Base-by-base conservation (phyloP, 2,888 invertebrate genomes). In the Aphodius sticticus region DNA sequence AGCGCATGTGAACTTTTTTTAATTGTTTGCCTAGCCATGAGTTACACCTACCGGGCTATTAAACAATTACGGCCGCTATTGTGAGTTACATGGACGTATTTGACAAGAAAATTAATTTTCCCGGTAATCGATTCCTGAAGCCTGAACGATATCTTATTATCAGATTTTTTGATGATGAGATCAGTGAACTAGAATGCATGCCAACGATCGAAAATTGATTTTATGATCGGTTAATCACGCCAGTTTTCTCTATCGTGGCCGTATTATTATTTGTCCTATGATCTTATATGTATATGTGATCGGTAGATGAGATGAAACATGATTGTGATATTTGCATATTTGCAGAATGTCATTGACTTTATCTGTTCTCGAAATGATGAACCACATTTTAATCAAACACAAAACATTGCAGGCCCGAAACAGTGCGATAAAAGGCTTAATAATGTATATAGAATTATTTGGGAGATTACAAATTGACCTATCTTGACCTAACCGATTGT, bases 401-500 rank as follows among this genome's bases (percentile, higher is more conserved):
- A 16, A 70, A 71, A 71, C 15, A 74, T 74, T 36, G 37, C 37
- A 74, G 74, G 74, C 35, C 37, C 37, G n/a, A 74, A 37, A 74
- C 37, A 74, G n/a, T 26, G 37, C 15, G 37, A 74, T 36, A 74
- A 36, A 26, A 74, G 74, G 12, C 70, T 70, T 70, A 70, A 35
- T 36, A 74, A 74, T 74, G 36, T 16, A 12, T 71, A 16, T 26
- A 71, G 12, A 16, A 71, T 71, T 71, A 71, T 71, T 71, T 71
- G 16, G 71, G 71, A 26, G 71, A 81, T 81, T 79, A 78, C 77
- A 78, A 81, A 77, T 75, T 77, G 78, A 77, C 75, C 76, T 77
- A 69, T 53, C 53, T 75, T 69, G 77, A 79, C 79, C 79, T 78
- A 70, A 9, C 74, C 77, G 81, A 81, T 81, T 81, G 81, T 81